Conservation (phyloP, 2,113 vertebrate genomes). For the Brienomyrus brachyistius region DNA sequence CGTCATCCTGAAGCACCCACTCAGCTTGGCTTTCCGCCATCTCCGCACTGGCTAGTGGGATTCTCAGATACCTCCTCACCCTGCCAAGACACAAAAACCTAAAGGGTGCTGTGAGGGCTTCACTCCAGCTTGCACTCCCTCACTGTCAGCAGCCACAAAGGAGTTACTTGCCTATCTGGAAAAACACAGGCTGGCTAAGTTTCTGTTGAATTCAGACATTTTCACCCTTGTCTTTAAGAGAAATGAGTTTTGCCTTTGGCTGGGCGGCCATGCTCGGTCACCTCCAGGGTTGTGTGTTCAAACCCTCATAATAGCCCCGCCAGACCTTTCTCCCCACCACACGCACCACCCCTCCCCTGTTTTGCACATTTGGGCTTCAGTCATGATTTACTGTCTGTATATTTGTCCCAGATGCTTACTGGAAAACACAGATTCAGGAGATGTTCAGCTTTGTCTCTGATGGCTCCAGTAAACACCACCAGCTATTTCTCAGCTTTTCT, state of each 20-base stretch:
- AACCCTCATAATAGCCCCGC: not conserved
- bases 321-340: not conserved
- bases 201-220: not conserved
- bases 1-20: not conserved
- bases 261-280: not conserved
- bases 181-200: not conserved
- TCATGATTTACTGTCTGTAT: not conserved
- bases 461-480: not conserved
- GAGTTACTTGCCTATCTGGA: not conserved
- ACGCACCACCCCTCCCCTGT: not conserved
- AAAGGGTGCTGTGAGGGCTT: not conserved
- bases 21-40: not conserved
- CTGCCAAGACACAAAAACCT: not conserved
- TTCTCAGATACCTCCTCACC: not conserved
- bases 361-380: not conserved
- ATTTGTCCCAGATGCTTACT: not conserved
- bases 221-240: not conserved
- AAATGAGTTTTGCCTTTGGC: not conserved
- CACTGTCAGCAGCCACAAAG: not conserved
- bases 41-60: not conserved
- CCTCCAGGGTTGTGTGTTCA: not conserved
- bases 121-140: not conserved
- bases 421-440: not conserved
- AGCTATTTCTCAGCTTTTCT: not conserved
- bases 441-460: not conserved